Evolutionary conservation across 1,140 invertebrate genomes (phyloP).

Genomic region (Portunus trituberculatus): DNA sequence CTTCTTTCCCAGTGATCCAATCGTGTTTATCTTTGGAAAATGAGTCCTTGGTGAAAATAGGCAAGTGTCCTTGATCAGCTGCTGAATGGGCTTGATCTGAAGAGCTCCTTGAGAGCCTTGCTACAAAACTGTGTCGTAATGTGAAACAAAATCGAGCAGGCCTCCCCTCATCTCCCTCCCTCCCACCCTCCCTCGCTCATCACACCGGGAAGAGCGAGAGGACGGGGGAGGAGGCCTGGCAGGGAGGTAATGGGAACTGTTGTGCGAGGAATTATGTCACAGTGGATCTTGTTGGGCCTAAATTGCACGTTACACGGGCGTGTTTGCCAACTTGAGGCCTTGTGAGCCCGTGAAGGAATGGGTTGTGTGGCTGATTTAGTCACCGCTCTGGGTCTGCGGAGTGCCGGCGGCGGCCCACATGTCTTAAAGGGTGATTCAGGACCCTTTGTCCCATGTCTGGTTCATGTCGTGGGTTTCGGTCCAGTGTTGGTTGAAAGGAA

Average conservation of each 20-base stretch:
- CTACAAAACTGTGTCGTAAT: not conserved
- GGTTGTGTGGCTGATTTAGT: not conserved
- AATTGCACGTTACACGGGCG: not conserved
- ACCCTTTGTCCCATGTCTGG: not conserved
- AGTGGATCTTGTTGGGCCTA: not conserved
- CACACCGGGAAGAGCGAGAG: not conserved
- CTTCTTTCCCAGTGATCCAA: not conserved
- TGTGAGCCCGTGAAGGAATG: not conserved
- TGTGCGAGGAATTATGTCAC: not conserved
- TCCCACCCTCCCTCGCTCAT: not conserved
- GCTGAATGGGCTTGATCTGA: not conserved
- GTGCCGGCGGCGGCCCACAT: not conserved
- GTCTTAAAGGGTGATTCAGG: not conserved
- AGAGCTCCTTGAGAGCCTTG: not conserved
- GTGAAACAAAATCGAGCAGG: not conserved
- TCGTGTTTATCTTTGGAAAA: not conserved
- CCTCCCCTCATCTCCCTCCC: not conserved
- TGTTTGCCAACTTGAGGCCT: not conserved
- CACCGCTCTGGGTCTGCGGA: not conserved
- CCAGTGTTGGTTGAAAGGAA: not conserved
- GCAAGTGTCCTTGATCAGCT: slow-evolving; percentile 25
- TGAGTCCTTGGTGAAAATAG: not conserved
- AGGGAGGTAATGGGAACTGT: not conserved
- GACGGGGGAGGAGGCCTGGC: not conserved
- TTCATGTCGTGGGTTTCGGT: not conserved